phyloP scores from a whole-genome alignment of 1,140 invertebrate genomes.

The Kradibia gibbosae region DNA sequence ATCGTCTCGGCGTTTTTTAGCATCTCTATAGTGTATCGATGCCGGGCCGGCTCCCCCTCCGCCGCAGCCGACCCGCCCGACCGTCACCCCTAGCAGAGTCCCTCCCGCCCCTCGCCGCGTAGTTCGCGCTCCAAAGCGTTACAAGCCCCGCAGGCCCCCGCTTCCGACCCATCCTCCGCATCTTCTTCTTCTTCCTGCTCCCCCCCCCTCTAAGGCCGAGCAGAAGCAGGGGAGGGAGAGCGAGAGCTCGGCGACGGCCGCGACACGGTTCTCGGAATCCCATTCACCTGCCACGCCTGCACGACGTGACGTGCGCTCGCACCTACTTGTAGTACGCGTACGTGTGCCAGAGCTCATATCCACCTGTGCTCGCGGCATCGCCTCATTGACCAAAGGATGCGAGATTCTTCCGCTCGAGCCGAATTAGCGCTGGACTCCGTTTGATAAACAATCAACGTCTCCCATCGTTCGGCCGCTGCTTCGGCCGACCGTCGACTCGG shows the following conservation, averaged over 20 bases:
- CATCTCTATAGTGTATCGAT: too few relatives aligned
- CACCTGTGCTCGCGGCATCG: neutral
- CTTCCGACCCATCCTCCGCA: neutral
- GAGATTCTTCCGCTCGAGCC: too few relatives aligned
- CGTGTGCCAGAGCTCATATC: conserved; percentile 14
- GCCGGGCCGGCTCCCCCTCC: too few relatives aligned
- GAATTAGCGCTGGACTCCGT: too few relatives aligned
- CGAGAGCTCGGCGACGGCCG: conserved; percentile 28
- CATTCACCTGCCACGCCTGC: conserved; percentile 49
- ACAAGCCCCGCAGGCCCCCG: neutral
- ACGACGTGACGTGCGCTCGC: neutral
- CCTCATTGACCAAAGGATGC: too few relatives aligned
- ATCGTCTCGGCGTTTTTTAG: conserved; percentile 28
- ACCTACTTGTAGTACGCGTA: neutral
- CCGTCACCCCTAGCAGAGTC: too few relatives aligned
- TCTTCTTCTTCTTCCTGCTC: neutral
- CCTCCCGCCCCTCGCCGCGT: too few relatives aligned
- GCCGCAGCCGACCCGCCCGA: too few relatives aligned
- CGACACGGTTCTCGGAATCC: conserved; percentile 45
- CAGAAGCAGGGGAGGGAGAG: too few relatives aligned
- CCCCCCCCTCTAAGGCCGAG: conserved; percentile 14
- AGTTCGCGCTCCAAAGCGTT: neutral
- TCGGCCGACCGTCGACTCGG: too few relatives aligned
- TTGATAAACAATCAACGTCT: conserved; percentile 1
- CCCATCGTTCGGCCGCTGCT: too few relatives aligned